A percentile compares a stretch with the other conserved stretches of the same genome.
Evolutionary conservation across 2,888 invertebrate species (phyloP).

Genomic region (Epirrhoe alternata): DNA sequence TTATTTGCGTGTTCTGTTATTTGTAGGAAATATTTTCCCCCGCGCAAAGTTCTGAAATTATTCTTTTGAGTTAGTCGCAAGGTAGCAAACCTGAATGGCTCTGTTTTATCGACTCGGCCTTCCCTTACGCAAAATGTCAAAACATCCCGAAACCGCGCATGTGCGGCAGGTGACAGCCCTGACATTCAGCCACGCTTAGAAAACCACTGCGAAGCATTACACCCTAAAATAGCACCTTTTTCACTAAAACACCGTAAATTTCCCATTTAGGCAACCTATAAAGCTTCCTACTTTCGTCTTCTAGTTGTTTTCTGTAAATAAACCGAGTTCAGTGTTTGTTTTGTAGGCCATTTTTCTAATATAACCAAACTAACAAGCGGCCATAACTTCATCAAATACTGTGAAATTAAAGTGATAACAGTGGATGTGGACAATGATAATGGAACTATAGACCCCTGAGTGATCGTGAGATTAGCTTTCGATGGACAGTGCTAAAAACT

Average conservation of each 20-base stretch:
- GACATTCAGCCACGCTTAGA: slow-evolving; percentile 71
- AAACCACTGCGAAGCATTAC: slow-evolving; percentile 67
- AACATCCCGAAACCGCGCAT: slow-evolving; percentile 63
- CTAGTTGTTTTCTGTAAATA: slow-evolving; percentile 34
- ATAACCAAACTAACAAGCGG: slow-evolving; percentile 60
- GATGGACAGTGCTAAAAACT: slow-evolving; percentile 41
- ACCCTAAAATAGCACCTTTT: slow-evolving; percentile 57
- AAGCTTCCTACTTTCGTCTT: slow-evolving; percentile 23
- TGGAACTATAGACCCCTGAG: slow-evolving; percentile 48
- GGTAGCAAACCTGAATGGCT: slow-evolving; percentile 10
- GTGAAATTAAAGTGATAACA: slow-evolving; percentile 56
- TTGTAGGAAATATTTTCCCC: not conserved
- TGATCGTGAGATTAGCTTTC: slow-evolving; percentile 42
- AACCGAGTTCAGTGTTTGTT: slow-evolving; percentile 46
- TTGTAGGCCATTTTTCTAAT: slow-evolving; percentile 50
- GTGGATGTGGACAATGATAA: slow-evolving; percentile 49
- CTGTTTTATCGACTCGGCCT: slow-evolving; percentile 73
- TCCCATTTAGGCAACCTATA: slow-evolving; percentile 36
- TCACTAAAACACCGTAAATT: slow-evolving; percentile 44
- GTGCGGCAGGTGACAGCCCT: slow-evolving; percentile 69
- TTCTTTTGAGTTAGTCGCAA: slow-evolving; percentile 2
- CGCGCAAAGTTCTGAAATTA: not conserved
- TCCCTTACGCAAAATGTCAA: slow-evolving; percentile 63
- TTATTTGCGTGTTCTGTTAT: not conserved
- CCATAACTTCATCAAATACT: slow-evolving; percentile 63